Conservation (phyloP, 2,888 invertebrate species). For the Polyploca ridens region DNA sequence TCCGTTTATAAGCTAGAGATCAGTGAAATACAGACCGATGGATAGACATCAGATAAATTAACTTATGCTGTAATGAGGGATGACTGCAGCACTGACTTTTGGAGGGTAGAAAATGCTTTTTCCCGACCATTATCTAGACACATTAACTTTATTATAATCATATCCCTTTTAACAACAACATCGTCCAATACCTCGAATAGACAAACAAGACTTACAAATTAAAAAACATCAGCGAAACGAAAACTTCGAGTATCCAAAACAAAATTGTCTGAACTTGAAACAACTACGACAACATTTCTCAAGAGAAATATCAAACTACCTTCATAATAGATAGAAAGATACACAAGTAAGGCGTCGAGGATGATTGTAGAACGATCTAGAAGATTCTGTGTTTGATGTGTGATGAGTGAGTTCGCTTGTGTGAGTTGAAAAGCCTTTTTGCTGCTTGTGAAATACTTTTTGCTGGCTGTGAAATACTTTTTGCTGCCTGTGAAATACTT, state of each 20-base stretch:
- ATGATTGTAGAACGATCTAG: conserved; percentile 74
- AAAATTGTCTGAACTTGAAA: conserved; percentile 41
- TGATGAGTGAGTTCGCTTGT: conserved; percentile 23
- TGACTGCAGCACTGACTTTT: too few species aligned
- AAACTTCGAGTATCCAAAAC: conserved; percentile 19
- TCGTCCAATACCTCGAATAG: conserved; percentile 36
- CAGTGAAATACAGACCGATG: too few species aligned
- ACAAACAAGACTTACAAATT: conserved; percentile 31
- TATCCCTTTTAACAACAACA: conserved; percentile 12
- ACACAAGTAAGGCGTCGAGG: conserved; percentile 83
- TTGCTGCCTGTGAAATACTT: not conserved
- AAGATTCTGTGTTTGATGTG: conserved; percentile 54
- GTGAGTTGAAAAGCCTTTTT: conserved; percentile 27
- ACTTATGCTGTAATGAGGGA: too few species aligned
- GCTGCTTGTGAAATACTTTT: not conserved
- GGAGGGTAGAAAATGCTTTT: too few species aligned
- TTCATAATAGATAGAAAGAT: conserved; percentile 77
- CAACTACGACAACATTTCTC: conserved; percentile 72
- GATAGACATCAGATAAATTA: too few species aligned
- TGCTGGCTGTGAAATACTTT: too few species aligned
- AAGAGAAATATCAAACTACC: conserved; percentile 75
- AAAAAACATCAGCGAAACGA: conserved; percentile 45
- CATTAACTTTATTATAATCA: too few species aligned
- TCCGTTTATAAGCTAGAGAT: too few species aligned
- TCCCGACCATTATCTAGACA: too few species aligned